These are phyloP conservation scores for Leptobrachium ailaonicum DNA, from an alignment of 2,113 vertebrate genomes.

Conservation along the genomic window DNA sequence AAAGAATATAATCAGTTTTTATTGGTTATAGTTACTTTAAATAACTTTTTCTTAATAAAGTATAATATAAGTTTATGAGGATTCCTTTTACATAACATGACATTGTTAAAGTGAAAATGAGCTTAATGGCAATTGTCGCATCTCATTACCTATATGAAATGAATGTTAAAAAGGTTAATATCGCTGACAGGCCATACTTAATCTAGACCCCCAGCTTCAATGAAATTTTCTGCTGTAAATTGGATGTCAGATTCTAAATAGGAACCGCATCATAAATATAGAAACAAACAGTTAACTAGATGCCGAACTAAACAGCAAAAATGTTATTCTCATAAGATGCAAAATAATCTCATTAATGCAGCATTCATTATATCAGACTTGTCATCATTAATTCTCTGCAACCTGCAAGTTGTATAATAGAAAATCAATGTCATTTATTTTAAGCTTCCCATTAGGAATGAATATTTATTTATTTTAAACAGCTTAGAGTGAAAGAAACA, in stretches of 20 bases:
- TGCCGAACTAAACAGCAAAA: slow-evolving; percentile 1
- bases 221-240: not conserved
- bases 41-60: too few relatives aligned
- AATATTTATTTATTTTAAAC: slow-evolving; percentile 27
- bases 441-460: slow-evolving; percentile 16
- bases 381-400: slow-evolving; percentile 35
- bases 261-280: not conserved
- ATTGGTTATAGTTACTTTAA: too few relatives aligned
- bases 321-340: slow-evolving; percentile 20
- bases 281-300: slow-evolving; percentile 14
- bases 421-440: slow-evolving; percentile 43
- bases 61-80: too few relatives aligned
- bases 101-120: too few relatives aligned
- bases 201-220: not conserved
- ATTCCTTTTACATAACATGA: too few relatives aligned
- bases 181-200: not conserved
- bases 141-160: not conserved
- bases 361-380: slow-evolving; percentile 30
- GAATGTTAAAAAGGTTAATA: not conserved
- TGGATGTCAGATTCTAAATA: not conserved
- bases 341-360: slow-evolving; percentile 41
- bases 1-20: too few relatives aligned
- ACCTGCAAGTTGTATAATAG: slow-evolving; percentile 23
- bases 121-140: not conserved
- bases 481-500: slow-evolving; percentile 5